Percentiles rank a stretch among this genome's conserved stretches.
phyloP scores from a whole-genome alignment of 2,797 vertebrate genomes.

The Pipistrellus pipistrellus region DNA sequence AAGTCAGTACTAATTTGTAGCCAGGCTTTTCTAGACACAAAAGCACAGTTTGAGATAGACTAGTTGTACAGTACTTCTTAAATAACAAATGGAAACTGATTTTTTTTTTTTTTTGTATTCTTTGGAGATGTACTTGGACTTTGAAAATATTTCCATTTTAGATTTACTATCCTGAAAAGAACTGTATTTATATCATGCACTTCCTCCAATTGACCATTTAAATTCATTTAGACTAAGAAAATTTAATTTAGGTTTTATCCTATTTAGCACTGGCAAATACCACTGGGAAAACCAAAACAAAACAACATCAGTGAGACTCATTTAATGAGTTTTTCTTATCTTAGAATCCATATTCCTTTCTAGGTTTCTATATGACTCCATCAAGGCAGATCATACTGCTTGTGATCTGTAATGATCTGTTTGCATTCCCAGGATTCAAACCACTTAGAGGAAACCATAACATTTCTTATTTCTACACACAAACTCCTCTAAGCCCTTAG shows the following conservation, averaged over 20 bases:
- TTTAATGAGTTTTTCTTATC: not conserved
- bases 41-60: constrained; percentile 54
- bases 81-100: constrained; percentile 59
- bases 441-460: not conserved
- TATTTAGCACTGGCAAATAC: not conserved
- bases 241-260: not conserved
- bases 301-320: not conserved
- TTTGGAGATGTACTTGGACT: constrained; percentile 54
- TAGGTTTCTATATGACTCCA: not conserved
- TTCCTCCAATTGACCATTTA: not conserved
- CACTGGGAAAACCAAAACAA: not conserved
- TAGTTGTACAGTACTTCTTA: constrained; percentile 32
- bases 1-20: constrained; percentile 71
- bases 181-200: not conserved
- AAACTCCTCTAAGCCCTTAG: not conserved
- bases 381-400: not conserved
- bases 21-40: constrained; percentile 62
- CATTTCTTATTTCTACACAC: constrained; percentile 17
- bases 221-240: constrained; percentile 29
- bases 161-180: constrained; percentile 4
- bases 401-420: not conserved
- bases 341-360: not conserved
- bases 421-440: constrained; percentile 39
- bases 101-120: constrained; percentile 24
- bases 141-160: constrained; percentile 71